A percentile compares a stretch with the other conserved stretches of the same genome.
Conservation (phyloP, 2,888 invertebrate genomes). For the Syrphus vitripennis region DNA sequence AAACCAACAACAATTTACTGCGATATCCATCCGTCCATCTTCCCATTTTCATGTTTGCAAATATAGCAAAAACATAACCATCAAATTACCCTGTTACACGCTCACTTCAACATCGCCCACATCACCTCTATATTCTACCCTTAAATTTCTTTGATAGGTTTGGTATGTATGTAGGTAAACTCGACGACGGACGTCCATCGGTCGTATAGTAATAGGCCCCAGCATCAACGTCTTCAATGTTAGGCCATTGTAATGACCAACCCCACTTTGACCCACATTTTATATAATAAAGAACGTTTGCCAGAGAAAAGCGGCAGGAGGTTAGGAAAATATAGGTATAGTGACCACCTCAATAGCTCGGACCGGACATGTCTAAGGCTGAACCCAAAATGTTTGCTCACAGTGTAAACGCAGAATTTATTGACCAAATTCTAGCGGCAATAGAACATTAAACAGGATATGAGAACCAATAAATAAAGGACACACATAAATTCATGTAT, state of each 20-base stretch:
- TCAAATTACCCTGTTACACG: constrained; percentile 67
- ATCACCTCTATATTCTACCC: neutral
- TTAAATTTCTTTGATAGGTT: constrained; percentile 1
- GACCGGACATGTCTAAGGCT: constrained; percentile 68
- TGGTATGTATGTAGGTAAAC: too few relatives aligned
- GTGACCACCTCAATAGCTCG: constrained; percentile 57
- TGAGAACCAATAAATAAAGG: constrained; percentile 70
- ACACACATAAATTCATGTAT: constrained; percentile 59
- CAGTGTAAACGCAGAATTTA: constrained; percentile 70
- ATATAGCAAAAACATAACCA: constrained; percentile 28
- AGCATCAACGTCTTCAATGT: constrained; percentile 62
- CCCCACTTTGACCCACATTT: constrained; percentile 70
- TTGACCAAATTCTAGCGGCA: constrained; percentile 71
- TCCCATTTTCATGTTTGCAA: constrained; percentile 24
- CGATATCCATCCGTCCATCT: constrained; percentile 18
- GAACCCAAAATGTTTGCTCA: constrained; percentile 68
- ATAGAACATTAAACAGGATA: constrained; percentile 70
- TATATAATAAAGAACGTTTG: constrained; percentile 44
- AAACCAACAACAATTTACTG: constrained; percentile 27
- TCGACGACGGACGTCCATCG: too few relatives aligned
- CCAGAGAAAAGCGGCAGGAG: neutral
- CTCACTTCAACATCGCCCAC: constrained; percentile 47
- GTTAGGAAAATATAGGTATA: neutral
- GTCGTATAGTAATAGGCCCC: too few relatives aligned
- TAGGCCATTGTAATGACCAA: constrained; percentile 64